These are phyloP conservation scores for Chanos chanos DNA, from an alignment of 2,797 vertebrate species.

Conservation along the genomic window DNA sequence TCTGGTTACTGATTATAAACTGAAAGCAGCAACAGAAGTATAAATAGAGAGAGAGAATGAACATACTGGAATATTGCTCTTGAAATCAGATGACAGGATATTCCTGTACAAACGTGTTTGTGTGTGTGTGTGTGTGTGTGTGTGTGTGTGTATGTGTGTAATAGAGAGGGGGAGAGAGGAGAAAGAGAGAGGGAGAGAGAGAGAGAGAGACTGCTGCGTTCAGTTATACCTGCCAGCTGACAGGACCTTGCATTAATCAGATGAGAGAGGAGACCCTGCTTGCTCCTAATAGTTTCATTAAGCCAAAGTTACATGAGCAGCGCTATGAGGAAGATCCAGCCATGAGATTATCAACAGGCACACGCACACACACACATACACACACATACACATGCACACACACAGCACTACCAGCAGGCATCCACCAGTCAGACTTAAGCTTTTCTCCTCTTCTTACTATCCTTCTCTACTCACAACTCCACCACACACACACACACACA, in stretches of 20 bases:
- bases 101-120: no score
- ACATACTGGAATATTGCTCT: no score
- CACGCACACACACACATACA: constrained; percentile 2
- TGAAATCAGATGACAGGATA: no score
- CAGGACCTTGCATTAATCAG: not conserved
- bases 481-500: constrained; percentile 1
- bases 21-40: not conserved
- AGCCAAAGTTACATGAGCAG: constrained; percentile 1
- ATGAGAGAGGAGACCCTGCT: constrained; percentile 1
- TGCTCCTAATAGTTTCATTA: not conserved
- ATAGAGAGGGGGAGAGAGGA: not conserved
- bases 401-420: constrained; percentile 1
- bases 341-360: not conserved
- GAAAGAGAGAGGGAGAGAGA: not conserved
- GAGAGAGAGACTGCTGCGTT: not conserved
- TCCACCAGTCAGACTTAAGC: no score
- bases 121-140: no score
- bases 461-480: no score
- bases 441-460: no score
- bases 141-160: no score
- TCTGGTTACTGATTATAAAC: constrained; percentile 10
- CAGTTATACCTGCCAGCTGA: not conserved
- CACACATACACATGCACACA: constrained; percentile 7
- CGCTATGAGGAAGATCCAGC: not conserved
- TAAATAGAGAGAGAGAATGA: not conserved